phyloP scores from a whole-genome alignment of 2,113 vertebrate species.

The Malurus alboscapulatus region DNA sequence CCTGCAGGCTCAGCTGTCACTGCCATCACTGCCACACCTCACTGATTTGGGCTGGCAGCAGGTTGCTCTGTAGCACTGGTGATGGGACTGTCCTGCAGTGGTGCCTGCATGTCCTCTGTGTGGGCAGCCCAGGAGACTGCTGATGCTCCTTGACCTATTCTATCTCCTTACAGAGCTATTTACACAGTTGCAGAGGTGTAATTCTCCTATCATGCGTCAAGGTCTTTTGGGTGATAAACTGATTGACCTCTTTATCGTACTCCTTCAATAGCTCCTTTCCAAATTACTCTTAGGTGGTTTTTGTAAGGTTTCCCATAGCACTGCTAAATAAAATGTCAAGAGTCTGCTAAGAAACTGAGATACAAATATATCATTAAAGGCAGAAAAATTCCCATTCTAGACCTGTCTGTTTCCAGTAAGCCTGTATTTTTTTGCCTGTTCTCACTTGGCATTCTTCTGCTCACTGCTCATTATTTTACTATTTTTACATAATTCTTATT shows the following conservation, averaged over 20 bases:
- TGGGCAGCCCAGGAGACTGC: background rate
- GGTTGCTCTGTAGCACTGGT: rapidly evolving
- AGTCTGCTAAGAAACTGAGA: background rate
- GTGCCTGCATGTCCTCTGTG: rapidly evolving
- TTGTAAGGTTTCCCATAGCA: background rate
- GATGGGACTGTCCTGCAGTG: background rate
- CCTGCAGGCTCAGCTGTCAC: background rate
- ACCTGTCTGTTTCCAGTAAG: background rate
- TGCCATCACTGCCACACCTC: rapidly evolving
- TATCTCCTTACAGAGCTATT: background rate
- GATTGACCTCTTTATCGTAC: background rate
- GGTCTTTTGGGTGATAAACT: background rate
- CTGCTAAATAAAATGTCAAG: background rate
- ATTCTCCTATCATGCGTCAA: background rate
- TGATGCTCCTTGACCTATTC: background rate
- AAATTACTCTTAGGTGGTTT: background rate
- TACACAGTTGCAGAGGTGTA: background rate
- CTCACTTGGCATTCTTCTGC: background rate
- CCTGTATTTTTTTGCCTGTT: background rate
- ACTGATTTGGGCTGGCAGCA: rapidly evolving
- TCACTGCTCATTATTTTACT: background rate
- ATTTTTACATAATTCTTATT: background rate
- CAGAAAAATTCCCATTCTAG: background rate
- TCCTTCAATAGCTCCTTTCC: background rate
- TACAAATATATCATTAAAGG: background rate